These are phyloP conservation scores for Lepus timidus DNA, from an alignment of 2,113 vertebrate species.

Conservation along the genomic window DNA sequence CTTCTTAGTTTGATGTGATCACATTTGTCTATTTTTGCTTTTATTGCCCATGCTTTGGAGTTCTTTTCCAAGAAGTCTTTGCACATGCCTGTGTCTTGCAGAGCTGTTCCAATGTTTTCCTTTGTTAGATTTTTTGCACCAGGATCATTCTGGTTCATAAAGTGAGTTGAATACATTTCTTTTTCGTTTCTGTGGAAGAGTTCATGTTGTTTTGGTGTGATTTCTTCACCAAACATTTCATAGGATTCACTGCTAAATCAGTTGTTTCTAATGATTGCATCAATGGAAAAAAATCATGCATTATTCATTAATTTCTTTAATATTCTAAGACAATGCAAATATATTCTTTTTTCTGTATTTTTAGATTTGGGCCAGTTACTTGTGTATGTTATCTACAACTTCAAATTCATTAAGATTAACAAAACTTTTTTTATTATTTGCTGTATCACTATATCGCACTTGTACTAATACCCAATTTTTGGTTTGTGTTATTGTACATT, in stretches of 20 bases:
- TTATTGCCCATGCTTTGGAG: too few relatives aligned
- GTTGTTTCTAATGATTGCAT: neutral
- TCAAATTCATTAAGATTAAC: neutral
- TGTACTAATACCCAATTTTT: neutral
- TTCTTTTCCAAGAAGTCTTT: too few relatives aligned
- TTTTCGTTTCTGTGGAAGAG: neutral
- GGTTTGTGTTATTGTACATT: neutral
- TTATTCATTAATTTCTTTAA: neutral
- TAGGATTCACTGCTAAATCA: slow-evolving; percentile 4
- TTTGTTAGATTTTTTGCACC: neutral
- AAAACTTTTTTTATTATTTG: neutral
- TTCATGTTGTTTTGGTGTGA: neutral
- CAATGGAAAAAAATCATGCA: neutral
- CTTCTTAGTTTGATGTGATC: too few relatives aligned
- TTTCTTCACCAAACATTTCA: neutral
- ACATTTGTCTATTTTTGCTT: too few relatives aligned
- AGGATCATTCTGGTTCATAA: neutral
- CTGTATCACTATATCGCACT: neutral
- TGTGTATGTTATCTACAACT: neutral
- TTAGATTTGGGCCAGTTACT: neutral
- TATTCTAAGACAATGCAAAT: neutral
- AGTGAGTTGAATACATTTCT: neutral
- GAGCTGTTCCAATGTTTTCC: too few relatives aligned
- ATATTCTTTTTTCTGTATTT: neutral
- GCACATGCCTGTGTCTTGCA: too few relatives aligned